Evolutionary conservation across 2,113 vertebrate species (phyloP).

Genomic region (Pantherophis guttatus): DNA sequence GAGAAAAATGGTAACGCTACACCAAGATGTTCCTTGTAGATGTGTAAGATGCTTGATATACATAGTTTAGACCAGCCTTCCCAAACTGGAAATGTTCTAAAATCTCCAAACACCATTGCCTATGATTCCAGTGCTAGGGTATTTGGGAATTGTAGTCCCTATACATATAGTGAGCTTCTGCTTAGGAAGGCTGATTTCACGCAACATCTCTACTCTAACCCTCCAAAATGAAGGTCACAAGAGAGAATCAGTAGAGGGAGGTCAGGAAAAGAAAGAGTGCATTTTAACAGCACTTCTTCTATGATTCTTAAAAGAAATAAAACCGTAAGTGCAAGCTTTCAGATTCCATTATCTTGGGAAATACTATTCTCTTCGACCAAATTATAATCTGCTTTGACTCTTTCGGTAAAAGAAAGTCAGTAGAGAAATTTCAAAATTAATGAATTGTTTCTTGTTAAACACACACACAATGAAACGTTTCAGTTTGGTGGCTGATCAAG

Average conservation of each 20-base stretch:
- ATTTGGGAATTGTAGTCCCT: neutral
- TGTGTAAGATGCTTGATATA: neutral
- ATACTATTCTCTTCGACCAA: neutral
- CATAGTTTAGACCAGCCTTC: neutral
- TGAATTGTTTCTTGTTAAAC: neutral
- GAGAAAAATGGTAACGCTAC: neutral
- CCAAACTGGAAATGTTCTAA: neutral
- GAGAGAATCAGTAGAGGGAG: neutral
- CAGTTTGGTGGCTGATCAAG: conserved; percentile 11
- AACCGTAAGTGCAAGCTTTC: neutral
- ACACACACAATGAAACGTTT: neutral
- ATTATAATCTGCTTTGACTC: neutral
- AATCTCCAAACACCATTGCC: neutral
- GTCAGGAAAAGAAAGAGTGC: neutral
- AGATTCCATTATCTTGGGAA: neutral
- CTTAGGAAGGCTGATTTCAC: neutral
- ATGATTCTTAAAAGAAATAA: neutral
- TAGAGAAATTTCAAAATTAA: neutral
- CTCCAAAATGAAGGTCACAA: neutral
- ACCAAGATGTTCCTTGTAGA: neutral
- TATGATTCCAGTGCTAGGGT: neutral
- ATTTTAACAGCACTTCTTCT: neutral
- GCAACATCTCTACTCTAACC: neutral
- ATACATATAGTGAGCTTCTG: neutral
- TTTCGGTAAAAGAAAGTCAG: neutral